Evolutionary conservation across 2,113 vertebrate genomes (phyloP).

Genomic region (Ctenodactylus gundi): DNA sequence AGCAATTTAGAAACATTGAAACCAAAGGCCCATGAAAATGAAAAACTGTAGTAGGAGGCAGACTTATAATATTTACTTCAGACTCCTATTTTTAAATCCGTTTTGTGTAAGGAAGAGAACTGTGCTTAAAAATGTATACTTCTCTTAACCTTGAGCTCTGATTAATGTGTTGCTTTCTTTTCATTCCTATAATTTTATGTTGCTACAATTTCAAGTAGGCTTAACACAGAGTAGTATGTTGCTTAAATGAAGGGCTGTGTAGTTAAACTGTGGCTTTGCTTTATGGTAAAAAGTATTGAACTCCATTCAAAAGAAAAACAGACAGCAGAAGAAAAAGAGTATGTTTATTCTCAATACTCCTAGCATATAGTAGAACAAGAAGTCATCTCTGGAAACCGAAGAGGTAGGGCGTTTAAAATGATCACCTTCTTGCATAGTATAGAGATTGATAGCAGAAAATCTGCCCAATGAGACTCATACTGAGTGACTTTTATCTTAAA

Average conservation of each 20-base stretch:
- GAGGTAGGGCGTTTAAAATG: background rate
- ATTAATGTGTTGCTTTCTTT: constrained; percentile 4
- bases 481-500: background rate
- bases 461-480: background rate
- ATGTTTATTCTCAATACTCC: background rate
- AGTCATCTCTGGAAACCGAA: background rate
- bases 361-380: background rate
- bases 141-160: background rate
- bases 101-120: background rate
- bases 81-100: background rate
- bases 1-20: constrained; percentile 15
- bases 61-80: constrained; percentile 1
- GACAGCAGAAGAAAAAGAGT: background rate
- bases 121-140: background rate
- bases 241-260: background rate
- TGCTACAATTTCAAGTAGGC: background rate
- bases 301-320: background rate
- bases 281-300: background rate
- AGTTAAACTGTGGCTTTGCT: background rate
- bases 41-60: background rate
- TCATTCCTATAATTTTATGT: background rate
- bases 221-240: background rate
- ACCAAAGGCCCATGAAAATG: constrained; percentile 25
- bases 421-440: background rate
- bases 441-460: background rate